Evolutionary conservation across 1,140 invertebrate genomes (phyloP), one percentile per base, ranked within the genome.

Genomic region (Eubasilissa regina): DNA sequence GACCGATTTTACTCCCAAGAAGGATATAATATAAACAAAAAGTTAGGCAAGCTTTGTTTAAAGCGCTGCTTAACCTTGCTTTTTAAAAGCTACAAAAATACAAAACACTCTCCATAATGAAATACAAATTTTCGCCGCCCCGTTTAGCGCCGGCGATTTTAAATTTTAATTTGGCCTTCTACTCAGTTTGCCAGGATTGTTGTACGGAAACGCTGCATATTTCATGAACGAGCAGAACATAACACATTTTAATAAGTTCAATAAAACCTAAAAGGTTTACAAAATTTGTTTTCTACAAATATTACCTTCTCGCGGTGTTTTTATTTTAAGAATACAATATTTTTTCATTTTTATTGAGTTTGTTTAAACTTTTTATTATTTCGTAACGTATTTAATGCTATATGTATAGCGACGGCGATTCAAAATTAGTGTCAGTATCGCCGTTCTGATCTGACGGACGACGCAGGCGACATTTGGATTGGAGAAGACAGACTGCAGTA

Each of bases 21-120:
- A 21, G 66, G 66, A 11, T 48, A n/a, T 9, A 70, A 35, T 48
- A 13, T 12, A 12, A 19, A n/a, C 45, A 6, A 70, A 70, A 70
- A 70, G 15, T 70, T 48, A 70, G 47, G 13, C 44, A 70, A 48
- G 19, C 45, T 70, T 45, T 70, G 35, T 48, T 70, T 19, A 70
- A 70, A 70, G 66, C 15, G 35, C 43, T 70, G 47, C 66, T 70
- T 70, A 70, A 48, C 66, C 47, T 19, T 70, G 66, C 66, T 17
- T 48, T 48, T 48, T 70, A 48, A 70, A 45, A 70, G 66, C 45
- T 70, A 48, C 66, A 47, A 70, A 48, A 70, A 70, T 70, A 70
- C 66, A 70, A 70, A 68, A 70, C 66, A 70, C 66, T 70, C 66
- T 19, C 66, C 10, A 21, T 70, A 70, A 70, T 70, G 66, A 70